These are phyloP conservation scores for Nettapus auritus DNA, from an alignment of 2,113 vertebrate species.

Conservation along the genomic window DNA sequence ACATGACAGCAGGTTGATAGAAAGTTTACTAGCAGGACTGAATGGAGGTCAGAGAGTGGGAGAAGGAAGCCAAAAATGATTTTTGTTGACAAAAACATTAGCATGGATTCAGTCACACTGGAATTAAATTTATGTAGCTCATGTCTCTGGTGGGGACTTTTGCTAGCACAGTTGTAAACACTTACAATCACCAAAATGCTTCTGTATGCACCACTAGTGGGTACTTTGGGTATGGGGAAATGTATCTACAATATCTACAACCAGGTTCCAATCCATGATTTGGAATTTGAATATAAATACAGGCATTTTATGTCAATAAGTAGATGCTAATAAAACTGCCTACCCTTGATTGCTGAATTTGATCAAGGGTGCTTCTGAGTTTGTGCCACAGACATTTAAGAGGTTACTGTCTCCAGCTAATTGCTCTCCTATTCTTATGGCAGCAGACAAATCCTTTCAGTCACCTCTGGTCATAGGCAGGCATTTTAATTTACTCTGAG, in stretches of 20 bases:
- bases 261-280: not conserved
- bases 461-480: not conserved
- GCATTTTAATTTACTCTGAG: not conserved
- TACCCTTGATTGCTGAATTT: not conserved
- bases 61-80: not conserved
- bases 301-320: not conserved
- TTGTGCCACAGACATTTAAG: not conserved
- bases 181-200: not conserved
- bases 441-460: not conserved
- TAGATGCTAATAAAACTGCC: not conserved
- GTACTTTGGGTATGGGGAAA: not conserved
- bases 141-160: not conserved
- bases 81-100: not conserved
- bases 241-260: not conserved
- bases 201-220: not conserved
- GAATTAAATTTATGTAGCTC: not conserved
- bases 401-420: not conserved
- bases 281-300: not conserved
- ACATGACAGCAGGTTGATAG: not conserved
- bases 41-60: not conserved
- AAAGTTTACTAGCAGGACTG: not conserved
- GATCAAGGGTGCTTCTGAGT: not conserved
- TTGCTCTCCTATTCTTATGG: not conserved
- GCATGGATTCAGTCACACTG: not conserved
- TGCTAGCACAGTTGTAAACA: not conserved